Conservation (phyloP, 1,140 invertebrate genomes). For the Wasmannia auropunctata region DNA sequence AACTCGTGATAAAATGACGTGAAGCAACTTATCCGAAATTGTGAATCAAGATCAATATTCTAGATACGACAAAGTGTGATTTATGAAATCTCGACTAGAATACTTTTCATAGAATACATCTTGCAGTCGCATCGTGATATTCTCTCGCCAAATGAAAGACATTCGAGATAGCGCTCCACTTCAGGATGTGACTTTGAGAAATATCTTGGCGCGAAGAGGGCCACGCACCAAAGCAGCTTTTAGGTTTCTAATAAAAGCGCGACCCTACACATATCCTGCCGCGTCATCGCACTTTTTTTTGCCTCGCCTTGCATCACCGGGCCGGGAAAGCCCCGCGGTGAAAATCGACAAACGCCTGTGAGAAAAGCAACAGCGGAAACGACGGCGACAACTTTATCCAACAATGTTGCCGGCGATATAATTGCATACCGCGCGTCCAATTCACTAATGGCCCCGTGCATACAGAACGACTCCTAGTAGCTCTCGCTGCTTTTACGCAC, state of each 20-base stretch:
- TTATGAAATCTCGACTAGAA: neutral
- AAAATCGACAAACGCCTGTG: slow-evolving; percentile 11
- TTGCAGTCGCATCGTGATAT: neutral
- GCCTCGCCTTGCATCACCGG: neutral
- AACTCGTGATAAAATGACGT: neutral
- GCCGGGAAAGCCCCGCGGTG: neutral
- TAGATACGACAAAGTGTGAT: neutral
- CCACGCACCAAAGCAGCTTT: slow-evolving; percentile 2
- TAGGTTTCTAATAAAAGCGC: slow-evolving; percentile 32
- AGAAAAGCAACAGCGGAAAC: neutral
- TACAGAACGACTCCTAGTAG: slow-evolving; percentile 25
- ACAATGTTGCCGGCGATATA: neutral
- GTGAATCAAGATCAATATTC: neutral
- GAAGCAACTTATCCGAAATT: neutral
- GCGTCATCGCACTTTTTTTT: slow-evolving; percentile 4
- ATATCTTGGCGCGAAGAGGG: neutral
- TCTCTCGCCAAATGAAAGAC: neutral
- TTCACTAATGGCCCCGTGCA: slow-evolving; percentile 67
- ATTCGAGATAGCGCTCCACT: neutral
- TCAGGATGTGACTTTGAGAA: neutral
- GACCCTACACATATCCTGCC: neutral
- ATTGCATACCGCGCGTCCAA: slow-evolving; percentile 60
- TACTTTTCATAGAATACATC: neutral
- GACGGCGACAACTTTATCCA: slow-evolving; percentile 7
- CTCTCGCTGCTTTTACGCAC: slow-evolving; percentile 61